A percentile compares a stretch with the other conserved stretches of the same genome.
These are phyloP conservation scores for Amphiprion clarkii DNA, from an alignment of 2,797 vertebrate genomes.

Conservation along the genomic window DNA sequence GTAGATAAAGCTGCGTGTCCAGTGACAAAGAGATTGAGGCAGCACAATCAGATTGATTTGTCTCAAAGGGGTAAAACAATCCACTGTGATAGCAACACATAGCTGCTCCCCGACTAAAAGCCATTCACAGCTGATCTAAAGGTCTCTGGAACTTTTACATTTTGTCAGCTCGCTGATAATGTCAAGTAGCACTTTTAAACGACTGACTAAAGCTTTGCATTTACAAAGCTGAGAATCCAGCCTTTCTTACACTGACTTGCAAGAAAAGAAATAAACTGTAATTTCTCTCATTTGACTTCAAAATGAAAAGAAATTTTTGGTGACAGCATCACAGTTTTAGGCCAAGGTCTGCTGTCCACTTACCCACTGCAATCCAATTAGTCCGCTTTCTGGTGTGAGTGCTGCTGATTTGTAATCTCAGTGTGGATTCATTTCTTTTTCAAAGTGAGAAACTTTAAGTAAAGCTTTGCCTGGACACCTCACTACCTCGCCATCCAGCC, in stretches of 20 bases:
- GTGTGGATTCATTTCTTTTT: slow-evolving; percentile 18
- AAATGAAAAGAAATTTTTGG: slow-evolving; percentile 20
- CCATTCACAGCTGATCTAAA: slow-evolving; percentile 53
- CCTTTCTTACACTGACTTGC: slow-evolving; percentile 15
- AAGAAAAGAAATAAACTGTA: slow-evolving; percentile 26
- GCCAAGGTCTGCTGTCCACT: neutral
- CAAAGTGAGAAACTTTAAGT: slow-evolving; percentile 49
- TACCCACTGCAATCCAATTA: neutral
- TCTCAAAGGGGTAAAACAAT: slow-evolving; percentile 56
- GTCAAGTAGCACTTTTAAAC: slow-evolving; percentile 43
- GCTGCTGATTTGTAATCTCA: slow-evolving; percentile 30
- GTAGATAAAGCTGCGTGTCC: slow-evolving; percentile 46
- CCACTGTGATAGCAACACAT: slow-evolving; percentile 42
- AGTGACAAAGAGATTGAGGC: slow-evolving; percentile 41
- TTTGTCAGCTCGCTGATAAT: slow-evolving; percentile 35
- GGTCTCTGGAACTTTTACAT: slow-evolving; percentile 28
- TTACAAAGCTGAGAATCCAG: slow-evolving; percentile 12
- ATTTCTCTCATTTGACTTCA: slow-evolving; percentile 16
- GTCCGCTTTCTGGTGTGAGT: neutral
- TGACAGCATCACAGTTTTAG: slow-evolving; percentile 12
- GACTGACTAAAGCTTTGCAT: slow-evolving; percentile 27
- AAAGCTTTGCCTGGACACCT: slow-evolving; percentile 26
- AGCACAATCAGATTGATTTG: slow-evolving; percentile 46
- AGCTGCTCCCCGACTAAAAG: slow-evolving; percentile 45
- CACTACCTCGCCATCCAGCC: slow-evolving; percentile 44